Conservation (phyloP, 2,113 vertebrate genomes). For the Ranitomeya variabilis region DNA sequence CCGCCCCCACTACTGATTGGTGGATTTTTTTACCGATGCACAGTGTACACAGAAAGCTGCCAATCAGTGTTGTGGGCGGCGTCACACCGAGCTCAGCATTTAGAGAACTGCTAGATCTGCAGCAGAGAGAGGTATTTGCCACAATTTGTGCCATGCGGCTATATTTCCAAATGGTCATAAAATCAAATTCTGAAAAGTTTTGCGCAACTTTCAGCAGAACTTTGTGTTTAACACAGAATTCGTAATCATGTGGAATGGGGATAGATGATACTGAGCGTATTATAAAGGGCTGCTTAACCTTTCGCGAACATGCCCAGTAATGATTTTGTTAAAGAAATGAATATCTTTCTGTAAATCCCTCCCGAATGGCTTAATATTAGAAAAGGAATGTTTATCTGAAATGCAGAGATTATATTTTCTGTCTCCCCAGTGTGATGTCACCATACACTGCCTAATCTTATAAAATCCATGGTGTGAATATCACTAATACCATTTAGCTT, state of each 20-base stretch:
- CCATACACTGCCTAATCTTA: slow-evolving; percentile 62
- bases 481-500: slow-evolving; percentile 40
- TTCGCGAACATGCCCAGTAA: not conserved
- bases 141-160: too few relatives aligned
- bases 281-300: not conserved
- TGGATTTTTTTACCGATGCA: too few relatives aligned
- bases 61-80: too few relatives aligned
- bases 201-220: not conserved
- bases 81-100: too few relatives aligned
- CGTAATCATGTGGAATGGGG: not conserved
- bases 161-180: too few relatives aligned
- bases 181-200: too few relatives aligned
- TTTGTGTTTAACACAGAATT: not conserved
- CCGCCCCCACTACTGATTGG: too few relatives aligned
- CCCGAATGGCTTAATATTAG: slow-evolving; percentile 23
- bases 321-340: slow-evolving; percentile 40
- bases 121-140: too few relatives aligned
- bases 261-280: not conserved
- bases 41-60: too few relatives aligned
- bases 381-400: slow-evolving; percentile 41
- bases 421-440: slow-evolving; percentile 56
- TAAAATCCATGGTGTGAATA: slow-evolving; percentile 65
- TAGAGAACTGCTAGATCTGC: too few relatives aligned
- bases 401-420: slow-evolving; percentile 50
- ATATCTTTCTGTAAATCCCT: slow-evolving; percentile 31